Conservation (phyloP, 2,888 invertebrate species). For the Patella depressa region DNA sequence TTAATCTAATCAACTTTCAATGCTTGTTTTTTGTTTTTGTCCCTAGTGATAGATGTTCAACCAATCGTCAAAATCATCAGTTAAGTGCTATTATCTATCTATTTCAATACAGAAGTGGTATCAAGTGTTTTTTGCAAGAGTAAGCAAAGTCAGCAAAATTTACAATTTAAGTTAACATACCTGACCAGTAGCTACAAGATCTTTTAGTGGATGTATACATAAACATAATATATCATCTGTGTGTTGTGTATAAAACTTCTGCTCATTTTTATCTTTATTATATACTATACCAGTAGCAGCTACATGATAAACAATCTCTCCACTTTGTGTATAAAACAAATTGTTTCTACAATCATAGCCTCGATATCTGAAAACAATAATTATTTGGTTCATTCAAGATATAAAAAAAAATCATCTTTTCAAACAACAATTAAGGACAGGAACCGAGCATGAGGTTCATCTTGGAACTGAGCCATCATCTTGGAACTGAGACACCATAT, state of each 20-base stretch:
- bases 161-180: constrained; percentile 44
- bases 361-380: constrained; percentile 66
- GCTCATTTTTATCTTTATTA: constrained; percentile 65
- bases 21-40: no score
- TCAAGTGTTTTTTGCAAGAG: no score
- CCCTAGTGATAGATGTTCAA: no score
- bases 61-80: no score
- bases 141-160: no score
- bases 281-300: constrained; percentile 72
- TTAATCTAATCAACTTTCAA: no score
- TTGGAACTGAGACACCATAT: background rate
- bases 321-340: constrained; percentile 69
- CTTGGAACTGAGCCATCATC: background rate
- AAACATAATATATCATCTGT: constrained; percentile 73
- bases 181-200: constrained; percentile 72
- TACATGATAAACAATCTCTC: constrained; percentile 72
- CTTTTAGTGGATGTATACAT: constrained; percentile 70
- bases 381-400: background rate
- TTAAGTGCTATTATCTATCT: no score
- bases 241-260: constrained; percentile 71
- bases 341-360: constrained; percentile 73
- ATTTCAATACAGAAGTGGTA: no score
- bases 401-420: background rate
- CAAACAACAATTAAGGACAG: no score
- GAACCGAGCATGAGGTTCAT: background rate